Evolutionary conservation across 2,113 vertebrate genomes (phyloP), one percentile per base, ranked within the genome.

Genomic region (Sinocyclocheilus maitianheensis): DNA sequence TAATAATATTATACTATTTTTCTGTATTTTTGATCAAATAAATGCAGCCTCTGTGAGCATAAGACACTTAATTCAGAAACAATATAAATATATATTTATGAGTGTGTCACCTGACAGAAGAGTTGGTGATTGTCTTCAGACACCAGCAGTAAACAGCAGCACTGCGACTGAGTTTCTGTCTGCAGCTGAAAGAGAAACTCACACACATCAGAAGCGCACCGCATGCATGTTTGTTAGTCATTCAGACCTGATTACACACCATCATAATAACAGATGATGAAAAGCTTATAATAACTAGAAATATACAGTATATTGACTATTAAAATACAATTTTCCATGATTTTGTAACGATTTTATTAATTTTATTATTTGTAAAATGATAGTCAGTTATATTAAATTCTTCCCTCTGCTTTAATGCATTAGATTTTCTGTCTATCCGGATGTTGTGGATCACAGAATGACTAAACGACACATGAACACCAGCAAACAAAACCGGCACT

Each of bases 81-180:
- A 58, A 2, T 58, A 58, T 20, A 20, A 46, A 20, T 11, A 18
- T 72, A 60, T 63, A 26, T 77, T 16, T 24, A 11, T 12, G 60
- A 58, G 62, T 85, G 72, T 34, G 53, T 84, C 77, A 99, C 97
- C 97, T 98, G 97, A 89, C 98, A 99, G 94, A 98, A 98, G 20
- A 99, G 94, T 90, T 99, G 97, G 88, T 98, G 97, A 89, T 97
- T 98, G 91, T 99, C 98, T 91, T 99, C 97, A 0, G 97, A 98
- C 71, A 99, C 96, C 0, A 99, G 93, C 37, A 99, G 94, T 83
- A 99, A 95, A 94, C 97, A 99, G 91, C 97, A 98, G 83, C 94
- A 95, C 77, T 96, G 94, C 0, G 97, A 98, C 74, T 91, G 94
- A 46, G 97, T 99, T 91, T 99, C 96, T 88, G 97, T 94, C 90